phyloP scores from a whole-genome alignment of 2,888 invertebrate species.

The Stenodema calcarata region DNA sequence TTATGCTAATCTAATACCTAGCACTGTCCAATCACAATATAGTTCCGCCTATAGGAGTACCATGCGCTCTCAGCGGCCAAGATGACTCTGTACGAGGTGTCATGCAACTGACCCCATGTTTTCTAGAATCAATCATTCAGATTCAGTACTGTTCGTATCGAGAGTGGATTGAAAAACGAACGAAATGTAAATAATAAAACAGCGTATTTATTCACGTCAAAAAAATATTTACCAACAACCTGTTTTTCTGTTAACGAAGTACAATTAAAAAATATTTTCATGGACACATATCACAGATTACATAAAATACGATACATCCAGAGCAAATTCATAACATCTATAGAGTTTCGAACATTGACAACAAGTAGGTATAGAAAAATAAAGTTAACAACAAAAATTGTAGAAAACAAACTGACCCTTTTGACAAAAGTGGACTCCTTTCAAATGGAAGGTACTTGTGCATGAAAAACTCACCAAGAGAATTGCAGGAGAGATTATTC shows the following conservation, averaged over 20 bases:
- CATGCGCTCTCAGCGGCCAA: too few species aligned
- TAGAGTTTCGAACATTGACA: constrained; percentile 19
- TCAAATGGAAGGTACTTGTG: background rate
- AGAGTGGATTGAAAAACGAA: background rate
- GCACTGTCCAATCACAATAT: too few species aligned
- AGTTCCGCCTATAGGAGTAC: too few species aligned
- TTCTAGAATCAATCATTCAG: too few species aligned
- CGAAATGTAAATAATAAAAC: background rate
- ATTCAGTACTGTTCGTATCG: too few species aligned
- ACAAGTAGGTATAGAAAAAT: constrained; percentile 31
- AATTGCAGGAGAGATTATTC: background rate
- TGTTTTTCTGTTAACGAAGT: background rate
- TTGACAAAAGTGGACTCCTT: background rate
- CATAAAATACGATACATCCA: constrained; percentile 16
- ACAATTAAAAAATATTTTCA: constrained; percentile 28
- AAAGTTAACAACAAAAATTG: background rate
- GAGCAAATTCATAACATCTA: constrained; percentile 23
- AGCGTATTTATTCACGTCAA: background rate
- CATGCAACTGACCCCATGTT: too few species aligned
- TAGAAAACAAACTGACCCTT: background rate
- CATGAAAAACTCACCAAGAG: background rate
- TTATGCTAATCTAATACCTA: too few species aligned
- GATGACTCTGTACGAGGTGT: too few species aligned
- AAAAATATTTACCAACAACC: background rate
- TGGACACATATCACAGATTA: constrained; percentile 35